phyloP scores from a whole-genome alignment of 2,797 vertebrate species.

The Mallotus villosus region DNA sequence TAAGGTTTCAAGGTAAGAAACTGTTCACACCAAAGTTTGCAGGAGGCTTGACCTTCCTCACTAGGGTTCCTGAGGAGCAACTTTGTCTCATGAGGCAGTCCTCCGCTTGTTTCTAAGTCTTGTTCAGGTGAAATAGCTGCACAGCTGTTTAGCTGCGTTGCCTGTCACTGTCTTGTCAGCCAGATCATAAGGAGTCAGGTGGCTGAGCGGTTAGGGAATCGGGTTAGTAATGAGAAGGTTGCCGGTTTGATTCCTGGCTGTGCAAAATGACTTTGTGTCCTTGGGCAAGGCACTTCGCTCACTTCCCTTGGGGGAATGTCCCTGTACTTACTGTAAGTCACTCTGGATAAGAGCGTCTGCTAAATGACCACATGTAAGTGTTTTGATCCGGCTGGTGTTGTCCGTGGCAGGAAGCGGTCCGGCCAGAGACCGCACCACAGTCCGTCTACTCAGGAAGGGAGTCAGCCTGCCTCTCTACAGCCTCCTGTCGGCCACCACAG shows the following conservation, averaged over 20 bases:
- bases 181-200: no score
- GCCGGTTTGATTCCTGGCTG: no score
- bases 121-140: not conserved
- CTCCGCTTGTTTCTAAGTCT: not conserved
- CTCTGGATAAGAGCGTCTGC: no score
- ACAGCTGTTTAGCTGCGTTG: no score
- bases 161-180: no score
- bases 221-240: no score
- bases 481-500: slow-evolving; percentile 79
- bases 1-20: slow-evolving; percentile 87
- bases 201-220: no score
- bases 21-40: not conserved
- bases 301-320: no score
- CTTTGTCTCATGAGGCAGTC: not conserved
- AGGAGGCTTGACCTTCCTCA: not conserved
- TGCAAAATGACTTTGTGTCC: no score
- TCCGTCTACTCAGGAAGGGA: slow-evolving; percentile 75
- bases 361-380: no score
- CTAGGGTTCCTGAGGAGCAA: not conserved
- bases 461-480: slow-evolving; percentile 80
- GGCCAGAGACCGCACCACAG: slow-evolving; percentile 81
- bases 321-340: no score
- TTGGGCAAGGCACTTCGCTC: no score
- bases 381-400: not conserved
- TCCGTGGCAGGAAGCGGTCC: slow-evolving; percentile 78